These are phyloP conservation scores for Lasioglossum villosulum DNA, from an alignment of 2,888 invertebrate genomes.

Conservation along the genomic window DNA sequence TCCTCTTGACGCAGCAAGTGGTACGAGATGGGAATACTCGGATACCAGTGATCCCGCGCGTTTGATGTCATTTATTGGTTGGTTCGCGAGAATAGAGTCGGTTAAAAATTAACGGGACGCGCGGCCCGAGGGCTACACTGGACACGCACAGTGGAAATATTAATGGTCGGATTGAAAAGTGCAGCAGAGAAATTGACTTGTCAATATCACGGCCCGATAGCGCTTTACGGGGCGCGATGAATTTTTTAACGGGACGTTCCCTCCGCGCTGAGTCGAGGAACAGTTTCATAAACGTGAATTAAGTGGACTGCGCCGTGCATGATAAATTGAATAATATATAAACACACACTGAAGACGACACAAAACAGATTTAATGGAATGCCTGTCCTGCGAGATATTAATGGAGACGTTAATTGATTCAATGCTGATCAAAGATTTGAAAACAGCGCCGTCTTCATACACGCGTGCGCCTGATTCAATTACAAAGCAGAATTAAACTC, in stretches of 20 bases:
- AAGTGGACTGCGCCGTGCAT: slow-evolving; percentile 56
- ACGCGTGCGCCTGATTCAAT: neutral
- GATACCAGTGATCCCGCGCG: neutral
- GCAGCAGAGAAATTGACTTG: slow-evolving; percentile 13
- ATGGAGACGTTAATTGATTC: neutral
- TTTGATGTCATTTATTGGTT: slow-evolving; percentile 6
- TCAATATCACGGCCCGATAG: neutral
- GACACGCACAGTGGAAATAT: neutral
- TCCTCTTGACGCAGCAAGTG: neutral
- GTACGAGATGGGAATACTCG: slow-evolving; percentile 10
- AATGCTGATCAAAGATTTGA: neutral
- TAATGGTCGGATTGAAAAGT: slow-evolving; percentile 16
- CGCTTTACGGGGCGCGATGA: slow-evolving; percentile 26
- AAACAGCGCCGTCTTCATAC: neutral
- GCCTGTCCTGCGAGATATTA: neutral
- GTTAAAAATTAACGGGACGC: slow-evolving; percentile 31
- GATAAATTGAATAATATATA: neutral
- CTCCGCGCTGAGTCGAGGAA: slow-evolving; percentile 83
- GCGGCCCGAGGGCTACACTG: neutral
- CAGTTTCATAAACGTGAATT: slow-evolving; percentile 66
- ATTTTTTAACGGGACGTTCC: slow-evolving; percentile 47
- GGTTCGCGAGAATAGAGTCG: neutral
- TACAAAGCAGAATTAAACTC: neutral
- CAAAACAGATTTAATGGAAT: slow-evolving; percentile 7
- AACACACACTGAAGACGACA: neutral